Evolutionary conservation across 1,140 invertebrate species (phyloP).

Genomic region (Bombus balteatus): DNA sequence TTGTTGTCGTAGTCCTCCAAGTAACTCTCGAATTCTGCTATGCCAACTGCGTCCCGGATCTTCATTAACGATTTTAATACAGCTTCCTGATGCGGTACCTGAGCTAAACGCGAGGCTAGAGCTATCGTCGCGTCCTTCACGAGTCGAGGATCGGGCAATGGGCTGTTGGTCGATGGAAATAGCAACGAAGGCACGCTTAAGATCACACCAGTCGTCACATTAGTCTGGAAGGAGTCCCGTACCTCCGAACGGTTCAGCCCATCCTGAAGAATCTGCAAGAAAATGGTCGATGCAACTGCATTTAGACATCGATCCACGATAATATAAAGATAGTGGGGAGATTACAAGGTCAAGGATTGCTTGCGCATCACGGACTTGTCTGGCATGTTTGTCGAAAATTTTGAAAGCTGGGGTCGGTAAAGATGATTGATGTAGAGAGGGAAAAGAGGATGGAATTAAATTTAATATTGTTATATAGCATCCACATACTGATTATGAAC

Average conservation of each 20-base stretch:
- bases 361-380: background rate
- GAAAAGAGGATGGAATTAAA: background rate
- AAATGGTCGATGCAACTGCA: constrained; percentile 7
- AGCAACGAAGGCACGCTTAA: constrained; percentile 87
- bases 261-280: constrained; percentile 85
- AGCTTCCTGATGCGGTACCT: constrained; percentile 87
- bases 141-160: constrained; percentile 77
- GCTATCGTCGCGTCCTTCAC: constrained; percentile 83
- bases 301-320: constrained; percentile 29
- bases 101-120: constrained; percentile 86
- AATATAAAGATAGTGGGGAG: constrained; percentile 2
- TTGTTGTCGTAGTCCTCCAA: constrained; percentile 81
- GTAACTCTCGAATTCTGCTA: constrained; percentile 85
- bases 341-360: constrained; percentile 2
- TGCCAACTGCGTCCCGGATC: constrained; percentile 86
- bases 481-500: background rate
- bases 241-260: constrained; percentile 85
- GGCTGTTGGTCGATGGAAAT: constrained; percentile 77
- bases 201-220: constrained; percentile 87
- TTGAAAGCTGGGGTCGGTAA: background rate
- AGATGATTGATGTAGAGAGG: background rate
- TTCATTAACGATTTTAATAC: constrained; percentile 86
- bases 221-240: constrained; percentile 84
- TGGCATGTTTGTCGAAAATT: background rate
- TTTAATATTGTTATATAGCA: background rate